Percentiles rank a stretch among this genome's conserved stretches.
Conservation (phyloP, 2,888 invertebrate species). For the Drosophila vallismaia region DNA sequence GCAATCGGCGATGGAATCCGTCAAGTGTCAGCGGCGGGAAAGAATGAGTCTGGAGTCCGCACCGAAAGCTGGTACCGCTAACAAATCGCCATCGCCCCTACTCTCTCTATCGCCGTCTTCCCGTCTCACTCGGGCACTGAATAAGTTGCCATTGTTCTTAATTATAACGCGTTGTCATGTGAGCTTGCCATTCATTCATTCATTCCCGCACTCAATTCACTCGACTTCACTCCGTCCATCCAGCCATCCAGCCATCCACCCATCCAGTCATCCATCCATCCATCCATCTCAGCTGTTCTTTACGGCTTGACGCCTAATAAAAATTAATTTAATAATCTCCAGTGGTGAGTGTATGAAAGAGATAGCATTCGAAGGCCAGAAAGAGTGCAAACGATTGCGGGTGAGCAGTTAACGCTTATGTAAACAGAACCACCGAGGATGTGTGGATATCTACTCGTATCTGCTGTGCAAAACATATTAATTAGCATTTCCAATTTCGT, state of each 20-base stretch:
- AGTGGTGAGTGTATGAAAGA: slow-evolving; percentile 1
- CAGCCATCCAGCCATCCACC: not conserved
- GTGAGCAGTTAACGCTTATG: slow-evolving; percentile 72
- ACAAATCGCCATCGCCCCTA: slow-evolving; percentile 31
- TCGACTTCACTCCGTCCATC: slow-evolving; percentile 18
- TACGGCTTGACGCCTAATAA: slow-evolving; percentile 80
- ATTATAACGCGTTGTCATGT: slow-evolving; percentile 80
- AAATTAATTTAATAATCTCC: slow-evolving; percentile 78
- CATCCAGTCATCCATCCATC: slow-evolving; percentile 7
- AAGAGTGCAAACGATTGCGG: slow-evolving; percentile 48
- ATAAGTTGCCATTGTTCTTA: slow-evolving; percentile 75
- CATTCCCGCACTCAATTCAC: slow-evolving; percentile 38
- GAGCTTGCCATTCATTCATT: slow-evolving; percentile 74
- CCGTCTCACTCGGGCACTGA: slow-evolving; percentile 42
- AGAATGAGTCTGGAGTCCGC: slow-evolving; percentile 9
- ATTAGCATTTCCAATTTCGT: slow-evolving; percentile 79
- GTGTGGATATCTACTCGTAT: slow-evolving; percentile 55
- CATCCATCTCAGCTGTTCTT: slow-evolving; percentile 69
- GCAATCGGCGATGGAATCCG: slow-evolving; percentile 67
- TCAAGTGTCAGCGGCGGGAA: slow-evolving; percentile 48
- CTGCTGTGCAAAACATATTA: slow-evolving; percentile 80
- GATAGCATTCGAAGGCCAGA: not conserved
- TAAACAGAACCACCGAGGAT: slow-evolving; percentile 63
- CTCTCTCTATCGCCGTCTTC: not conserved
- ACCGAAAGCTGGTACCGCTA: slow-evolving; percentile 14